phyloP scores from a whole-genome alignment of 2,888 invertebrate species.

The Galerucella calmariensis region DNA sequence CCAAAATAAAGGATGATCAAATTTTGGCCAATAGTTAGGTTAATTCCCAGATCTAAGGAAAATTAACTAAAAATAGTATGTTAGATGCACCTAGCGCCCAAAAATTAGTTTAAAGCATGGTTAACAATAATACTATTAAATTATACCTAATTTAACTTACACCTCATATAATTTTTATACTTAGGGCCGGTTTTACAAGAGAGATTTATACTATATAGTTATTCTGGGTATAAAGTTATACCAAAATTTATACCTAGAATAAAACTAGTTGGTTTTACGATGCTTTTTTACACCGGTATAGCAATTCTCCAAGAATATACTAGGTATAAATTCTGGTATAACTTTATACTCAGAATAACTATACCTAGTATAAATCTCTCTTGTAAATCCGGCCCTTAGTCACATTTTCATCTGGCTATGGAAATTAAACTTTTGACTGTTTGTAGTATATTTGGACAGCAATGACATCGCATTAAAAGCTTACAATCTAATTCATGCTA shows the following conservation, averaged over 20 bases:
- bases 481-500: conserved; percentile 21
- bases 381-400: too few species aligned
- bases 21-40: not conserved
- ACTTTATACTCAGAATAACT: too few species aligned
- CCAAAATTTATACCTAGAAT: too few species aligned
- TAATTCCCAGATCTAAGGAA: not conserved
- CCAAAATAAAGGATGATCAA: not conserved
- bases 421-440: conserved; percentile 18
- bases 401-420: not conserved
- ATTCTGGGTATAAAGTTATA: too few species aligned
- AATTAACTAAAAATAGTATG: not conserved
- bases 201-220: too few species aligned
- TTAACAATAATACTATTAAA: not conserved
- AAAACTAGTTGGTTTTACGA: too few species aligned
- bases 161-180: not conserved
- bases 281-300: too few species aligned
- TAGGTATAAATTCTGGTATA: too few species aligned
- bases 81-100: not conserved
- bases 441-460: not conserved
- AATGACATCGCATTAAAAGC: conserved; percentile 17
- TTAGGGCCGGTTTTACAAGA: not conserved
- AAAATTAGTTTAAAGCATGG: not conserved
- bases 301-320: too few species aligned
- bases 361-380: too few species aligned
- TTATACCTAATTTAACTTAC: not conserved